phyloP scores from a whole-genome alignment of 2,113 vertebrate species.

The Eretmochelys imbricata region DNA sequence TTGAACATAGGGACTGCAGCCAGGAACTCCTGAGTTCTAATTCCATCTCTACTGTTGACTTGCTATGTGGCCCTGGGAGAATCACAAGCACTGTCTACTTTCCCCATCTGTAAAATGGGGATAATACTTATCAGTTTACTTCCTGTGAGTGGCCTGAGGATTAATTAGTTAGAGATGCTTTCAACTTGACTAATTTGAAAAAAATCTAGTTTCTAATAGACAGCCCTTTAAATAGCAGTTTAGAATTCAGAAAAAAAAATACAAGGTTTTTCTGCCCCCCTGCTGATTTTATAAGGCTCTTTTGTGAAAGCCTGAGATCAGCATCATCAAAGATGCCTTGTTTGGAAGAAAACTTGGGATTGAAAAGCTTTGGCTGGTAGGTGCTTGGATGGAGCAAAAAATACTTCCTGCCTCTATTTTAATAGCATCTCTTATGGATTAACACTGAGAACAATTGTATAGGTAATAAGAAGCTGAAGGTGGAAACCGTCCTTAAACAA shows the following conservation, averaged over 20 bases:
- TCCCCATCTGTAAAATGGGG: not conserved
- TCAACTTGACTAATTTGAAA: rapidly evolving
- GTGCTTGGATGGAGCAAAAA: not conserved
- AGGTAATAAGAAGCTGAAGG: not conserved
- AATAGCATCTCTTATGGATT: not conserved
- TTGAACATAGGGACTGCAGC: rapidly evolving
- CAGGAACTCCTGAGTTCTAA: not conserved
- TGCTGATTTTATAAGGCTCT: not conserved
- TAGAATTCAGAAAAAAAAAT: not conserved
- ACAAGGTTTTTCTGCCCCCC: not conserved
- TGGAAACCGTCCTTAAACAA: not conserved
- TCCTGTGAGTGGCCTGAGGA: not conserved
- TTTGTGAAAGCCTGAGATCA: not conserved
- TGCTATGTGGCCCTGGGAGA: not conserved
- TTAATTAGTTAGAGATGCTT: not conserved
- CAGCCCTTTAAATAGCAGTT: rapidly evolving
- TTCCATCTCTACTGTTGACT: not conserved
- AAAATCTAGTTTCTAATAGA: not conserved
- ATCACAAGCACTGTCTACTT: not conserved
- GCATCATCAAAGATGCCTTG: not conserved
- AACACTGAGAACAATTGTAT: not conserved
- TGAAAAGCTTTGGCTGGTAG: not conserved
- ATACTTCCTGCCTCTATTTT: not conserved
- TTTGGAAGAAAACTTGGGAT: not conserved
- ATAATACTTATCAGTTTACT: not conserved